Conservation (phyloP, 1,140 invertebrate genomes). For the Diploscapter pachys region DNA sequence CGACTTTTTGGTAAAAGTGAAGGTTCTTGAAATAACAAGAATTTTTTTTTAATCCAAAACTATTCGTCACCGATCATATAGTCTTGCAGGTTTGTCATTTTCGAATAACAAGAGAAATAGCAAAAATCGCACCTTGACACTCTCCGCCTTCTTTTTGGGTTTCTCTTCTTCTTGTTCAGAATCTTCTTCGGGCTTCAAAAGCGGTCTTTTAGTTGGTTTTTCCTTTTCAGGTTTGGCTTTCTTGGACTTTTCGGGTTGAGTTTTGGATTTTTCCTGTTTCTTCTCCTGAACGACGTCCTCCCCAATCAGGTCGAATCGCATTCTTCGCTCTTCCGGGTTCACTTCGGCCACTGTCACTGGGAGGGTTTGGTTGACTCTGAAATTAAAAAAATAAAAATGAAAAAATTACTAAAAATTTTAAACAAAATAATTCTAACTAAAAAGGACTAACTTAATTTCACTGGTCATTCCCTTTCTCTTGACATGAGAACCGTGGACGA, state of each 20-base stretch:
- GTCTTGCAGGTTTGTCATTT: no score
- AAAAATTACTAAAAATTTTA: background rate
- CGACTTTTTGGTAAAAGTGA: no score
- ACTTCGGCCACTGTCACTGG: slow-evolving; percentile 32
- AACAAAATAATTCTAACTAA: no score
- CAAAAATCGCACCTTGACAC: background rate
- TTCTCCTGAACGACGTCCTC: background rate
- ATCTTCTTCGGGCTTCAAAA: slow-evolving; percentile 13
- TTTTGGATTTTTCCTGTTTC: background rate
- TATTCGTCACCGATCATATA: no score
- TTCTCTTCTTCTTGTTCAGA: slow-evolving; percentile 9
- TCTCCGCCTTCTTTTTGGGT: slow-evolving; percentile 6
- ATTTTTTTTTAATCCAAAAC: no score
- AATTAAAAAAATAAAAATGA: slow-evolving; percentile 2
- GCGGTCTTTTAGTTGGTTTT: slow-evolving; percentile 15
- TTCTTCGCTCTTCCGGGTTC: slow-evolving; percentile 22
- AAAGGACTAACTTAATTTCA: no score
- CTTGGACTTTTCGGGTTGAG: background rate
- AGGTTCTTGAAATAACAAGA: no score
- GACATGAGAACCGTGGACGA: slow-evolving; percentile 41
- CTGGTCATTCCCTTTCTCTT: background rate
- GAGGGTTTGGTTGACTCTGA: slow-evolving; percentile 15
- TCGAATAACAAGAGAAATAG: no score
- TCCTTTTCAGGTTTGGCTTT: slow-evolving; percentile 14
- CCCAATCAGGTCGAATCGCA: slow-evolving; percentile 16